Evolutionary conservation across 2,797 vertebrate species (phyloP).

Genomic region (Aphelocoma californica): DNA sequence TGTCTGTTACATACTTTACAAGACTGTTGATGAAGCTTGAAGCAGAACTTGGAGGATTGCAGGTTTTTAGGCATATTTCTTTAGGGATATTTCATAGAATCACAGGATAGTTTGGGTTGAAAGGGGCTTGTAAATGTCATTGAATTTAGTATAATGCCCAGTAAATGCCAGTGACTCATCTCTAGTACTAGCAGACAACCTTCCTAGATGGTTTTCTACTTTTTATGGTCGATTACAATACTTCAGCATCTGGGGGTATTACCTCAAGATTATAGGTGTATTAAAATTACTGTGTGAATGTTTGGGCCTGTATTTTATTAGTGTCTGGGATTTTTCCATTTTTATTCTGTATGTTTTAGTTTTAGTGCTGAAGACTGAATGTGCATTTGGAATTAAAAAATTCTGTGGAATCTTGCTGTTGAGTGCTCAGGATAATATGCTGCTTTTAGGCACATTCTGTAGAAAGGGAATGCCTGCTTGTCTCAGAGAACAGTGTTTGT

Average conservation of each 20-base stretch:
- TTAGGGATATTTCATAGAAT: neutral
- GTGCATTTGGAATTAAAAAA: neutral
- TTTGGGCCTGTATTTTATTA: neutral
- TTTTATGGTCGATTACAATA: neutral
- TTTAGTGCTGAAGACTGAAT: neutral
- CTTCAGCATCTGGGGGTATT: neutral
- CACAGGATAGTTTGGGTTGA: neutral
- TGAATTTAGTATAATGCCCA: neutral
- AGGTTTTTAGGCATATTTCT: neutral
- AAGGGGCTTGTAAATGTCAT: neutral
- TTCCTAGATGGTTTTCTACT: neutral
- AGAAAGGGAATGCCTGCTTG: neutral
- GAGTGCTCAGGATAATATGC: neutral
- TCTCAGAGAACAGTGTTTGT: fast-evolving
- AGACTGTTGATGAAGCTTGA: neutral
- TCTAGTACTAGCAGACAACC: neutral
- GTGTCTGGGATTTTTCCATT: neutral
- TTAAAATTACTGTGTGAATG: neutral
- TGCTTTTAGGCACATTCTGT: neutral
- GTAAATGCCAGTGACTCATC: neutral
- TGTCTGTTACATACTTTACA: neutral
- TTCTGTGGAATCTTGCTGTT: neutral
- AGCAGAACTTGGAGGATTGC: neutral
- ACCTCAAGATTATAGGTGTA: neutral
- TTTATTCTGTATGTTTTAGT: neutral